Conservation (phyloP, 1,140 invertebrate species). For the Drosophila leontia region DNA sequence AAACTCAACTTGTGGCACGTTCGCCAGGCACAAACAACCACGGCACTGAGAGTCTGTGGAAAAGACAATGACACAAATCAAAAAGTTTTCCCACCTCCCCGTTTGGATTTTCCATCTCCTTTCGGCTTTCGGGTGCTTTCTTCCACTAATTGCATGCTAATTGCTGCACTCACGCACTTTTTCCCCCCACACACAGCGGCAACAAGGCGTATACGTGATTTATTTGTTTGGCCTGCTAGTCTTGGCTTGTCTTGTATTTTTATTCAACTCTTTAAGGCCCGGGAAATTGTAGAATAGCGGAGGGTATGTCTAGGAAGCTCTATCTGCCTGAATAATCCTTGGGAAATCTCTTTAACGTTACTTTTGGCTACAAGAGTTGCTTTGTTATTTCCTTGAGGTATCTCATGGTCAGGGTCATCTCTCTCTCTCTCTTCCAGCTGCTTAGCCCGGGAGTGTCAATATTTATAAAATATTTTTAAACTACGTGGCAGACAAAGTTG, state of each 20-base stretch:
- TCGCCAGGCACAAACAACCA: slow-evolving; percentile 38
- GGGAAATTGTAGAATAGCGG: background rate
- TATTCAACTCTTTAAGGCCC: background rate
- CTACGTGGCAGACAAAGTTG: slow-evolving; percentile 71
- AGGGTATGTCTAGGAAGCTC: no score
- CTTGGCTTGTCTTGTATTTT: background rate
- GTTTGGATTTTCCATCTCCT: slow-evolving; percentile 16
- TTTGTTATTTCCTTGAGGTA: background rate
- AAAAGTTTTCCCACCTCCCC: slow-evolving; percentile 62
- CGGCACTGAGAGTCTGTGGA: slow-evolving; percentile 12
- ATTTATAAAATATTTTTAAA: slow-evolving; percentile 82
- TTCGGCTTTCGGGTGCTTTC: slow-evolving; percentile 11
- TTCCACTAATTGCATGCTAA: slow-evolving; percentile 72
- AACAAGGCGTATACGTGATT: slow-evolving; percentile 75
- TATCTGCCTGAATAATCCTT: background rate
- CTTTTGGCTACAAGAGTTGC: background rate
- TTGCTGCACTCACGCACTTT: slow-evolving; percentile 54
- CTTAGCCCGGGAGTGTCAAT: slow-evolving; percentile 66
- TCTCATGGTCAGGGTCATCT: background rate
- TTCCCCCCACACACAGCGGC: background rate
- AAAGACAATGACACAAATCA: slow-evolving; percentile 78
- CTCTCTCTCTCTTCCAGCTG: background rate
- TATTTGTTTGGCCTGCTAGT: slow-evolving; percentile 42
- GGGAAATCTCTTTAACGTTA: background rate
- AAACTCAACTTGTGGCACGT: slow-evolving; percentile 76